Evolutionary conservation across 2,888 invertebrate species (phyloP), one percentile per base, ranked within the genome.

Genomic region (Ectemnius cavifrons): DNA sequence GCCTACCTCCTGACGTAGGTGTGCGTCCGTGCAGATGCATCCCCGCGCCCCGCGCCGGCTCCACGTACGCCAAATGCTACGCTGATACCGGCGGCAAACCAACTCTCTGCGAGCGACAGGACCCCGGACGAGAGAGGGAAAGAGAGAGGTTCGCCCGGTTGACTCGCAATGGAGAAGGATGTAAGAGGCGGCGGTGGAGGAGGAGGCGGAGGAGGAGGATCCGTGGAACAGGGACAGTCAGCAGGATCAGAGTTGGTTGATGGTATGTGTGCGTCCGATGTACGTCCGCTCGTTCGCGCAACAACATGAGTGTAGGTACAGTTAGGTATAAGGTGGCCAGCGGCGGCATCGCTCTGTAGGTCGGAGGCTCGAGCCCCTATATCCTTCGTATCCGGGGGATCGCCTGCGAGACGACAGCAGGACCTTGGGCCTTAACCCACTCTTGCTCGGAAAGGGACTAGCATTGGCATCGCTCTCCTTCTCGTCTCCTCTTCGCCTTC

Each of bases 351-450:
- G 86, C 81, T 86, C 85, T 87, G 86, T 86, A 86, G 87, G 87
- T 87, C 87, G 86, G 73, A 79, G 80, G 76, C 73, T 68, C 52
- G 72, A 69, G 79, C 69, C 69, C 78, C 77, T 78, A 74, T 79
- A 80, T 79, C 75, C 80, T 80, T 78, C 80, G 82, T 75, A 78
- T 80, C 79, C 82, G 78, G 80, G 79, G 78, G 76, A 82, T 81
- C 76, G 81, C 71, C 81, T 77, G 62, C 83, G 84, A 80, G 83
- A 79, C 81, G 79, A 81, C 82, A 71, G 77, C 80, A 88, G 89
- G 87, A 89, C 89, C 89, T 89, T 89, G 89, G 88, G 89, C 88
- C 88, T 89, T 90, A 89, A 90, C 89, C 89, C 89, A 89, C 87
- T 90, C 88, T 89, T 88, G 86, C 82, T 84, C 84, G 85, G 87